Conservation (phyloP, 2,113 vertebrate genomes). For the Procavia capensis region DNA sequence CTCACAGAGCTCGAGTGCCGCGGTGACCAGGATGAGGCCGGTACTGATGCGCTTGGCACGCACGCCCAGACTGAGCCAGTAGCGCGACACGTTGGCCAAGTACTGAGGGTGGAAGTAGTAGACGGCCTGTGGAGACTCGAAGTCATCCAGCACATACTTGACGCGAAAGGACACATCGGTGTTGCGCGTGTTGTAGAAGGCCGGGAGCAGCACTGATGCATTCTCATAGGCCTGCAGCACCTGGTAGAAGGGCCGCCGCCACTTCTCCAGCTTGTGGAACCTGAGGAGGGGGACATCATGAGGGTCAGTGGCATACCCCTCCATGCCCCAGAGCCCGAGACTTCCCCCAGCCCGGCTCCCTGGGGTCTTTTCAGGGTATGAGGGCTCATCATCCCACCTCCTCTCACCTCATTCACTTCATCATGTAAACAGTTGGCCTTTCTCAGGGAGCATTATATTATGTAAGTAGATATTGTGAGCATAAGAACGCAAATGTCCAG, state of each 20-base stretch:
- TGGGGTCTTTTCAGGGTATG: not conserved
- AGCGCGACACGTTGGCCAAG: conserved; percentile 95
- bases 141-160: conserved; percentile 97
- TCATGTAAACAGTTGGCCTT: not conserved
- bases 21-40: conserved; percentile 96
- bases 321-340: fast-evolving
- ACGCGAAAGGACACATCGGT: conserved; percentile 97
- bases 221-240: conserved; percentile 96
- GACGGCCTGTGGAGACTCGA: conserved; percentile 92
- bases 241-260: conserved; percentile 96
- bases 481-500: too few species aligned
- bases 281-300: conserved; percentile 78
- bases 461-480: not conserved
- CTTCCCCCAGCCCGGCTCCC: not conserved
- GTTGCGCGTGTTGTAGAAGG: conserved; percentile 98
- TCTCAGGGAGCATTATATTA: not conserved
- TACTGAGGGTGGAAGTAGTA: conserved; percentile 99
- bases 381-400: not conserved
- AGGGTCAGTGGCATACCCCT: not conserved
- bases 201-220: conserved; percentile 95
- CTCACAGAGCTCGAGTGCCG: conserved; percentile 96
- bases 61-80: conserved; percentile 96
- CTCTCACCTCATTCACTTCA: too few species aligned
- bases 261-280: conserved; percentile 98
- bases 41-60: conserved; percentile 96